Conservation (phyloP, 2,888 invertebrate species). For the Habroteleia sp. region DNA sequence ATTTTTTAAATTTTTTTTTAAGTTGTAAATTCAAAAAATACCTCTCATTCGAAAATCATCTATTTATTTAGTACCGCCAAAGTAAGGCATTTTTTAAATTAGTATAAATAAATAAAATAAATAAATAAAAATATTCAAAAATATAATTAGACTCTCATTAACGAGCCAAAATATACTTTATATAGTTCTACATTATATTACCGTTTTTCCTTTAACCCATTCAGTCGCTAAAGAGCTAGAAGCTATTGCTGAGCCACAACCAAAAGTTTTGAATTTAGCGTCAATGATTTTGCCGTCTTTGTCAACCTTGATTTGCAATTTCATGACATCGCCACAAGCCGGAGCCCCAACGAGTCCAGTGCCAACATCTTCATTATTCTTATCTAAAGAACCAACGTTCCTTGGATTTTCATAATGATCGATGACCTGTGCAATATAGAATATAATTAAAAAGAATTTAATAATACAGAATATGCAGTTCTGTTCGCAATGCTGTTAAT, state of each 20-base stretch:
- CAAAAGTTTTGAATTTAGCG: slow-evolving; percentile 99
- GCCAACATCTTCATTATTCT: slow-evolving; percentile 95
- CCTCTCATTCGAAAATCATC: too few relatives aligned
- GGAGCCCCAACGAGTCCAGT: slow-evolving; percentile 99
- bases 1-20: too few relatives aligned
- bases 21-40: too few relatives aligned
- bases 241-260: slow-evolving; percentile 99
- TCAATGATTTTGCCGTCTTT: slow-evolving; percentile 98
- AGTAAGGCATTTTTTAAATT: too few relatives aligned
- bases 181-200: too few relatives aligned
- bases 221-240: slow-evolving; percentile 97
- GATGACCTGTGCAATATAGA: slow-evolving; percentile 95
- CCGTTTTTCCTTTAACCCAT: slow-evolving; percentile 98
- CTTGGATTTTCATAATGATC: slow-evolving; percentile 99
- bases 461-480: too few relatives aligned
- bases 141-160: too few relatives aligned
- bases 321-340: slow-evolving; percentile 99
- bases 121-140: slow-evolving; percentile 9
- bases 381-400: slow-evolving; percentile 98
- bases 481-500: too few relatives aligned
- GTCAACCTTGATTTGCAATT: slow-evolving; percentile 97
- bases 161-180: slow-evolving; percentile 58
- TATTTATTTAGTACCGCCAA: too few relatives aligned
- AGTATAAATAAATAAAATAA: background rate
- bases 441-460: too few relatives aligned